phyloP scores from a whole-genome alignment of 2,797 vertebrate genomes.

The Erpetoichthys calabaricus region DNA sequence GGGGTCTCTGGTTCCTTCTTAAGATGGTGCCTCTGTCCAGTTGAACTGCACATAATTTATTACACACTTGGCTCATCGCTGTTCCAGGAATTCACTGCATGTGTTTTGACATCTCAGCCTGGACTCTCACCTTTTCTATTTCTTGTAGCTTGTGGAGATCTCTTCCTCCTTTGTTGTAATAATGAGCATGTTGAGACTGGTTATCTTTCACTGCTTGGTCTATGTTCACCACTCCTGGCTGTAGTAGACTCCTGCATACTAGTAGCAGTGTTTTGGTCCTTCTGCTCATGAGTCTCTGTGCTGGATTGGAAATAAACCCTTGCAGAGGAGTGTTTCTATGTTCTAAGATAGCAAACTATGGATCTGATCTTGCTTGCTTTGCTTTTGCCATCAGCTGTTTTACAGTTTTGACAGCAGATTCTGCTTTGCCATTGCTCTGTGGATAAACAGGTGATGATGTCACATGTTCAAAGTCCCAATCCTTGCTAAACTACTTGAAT shows the following conservation, averaged over 20 bases:
- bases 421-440: no score
- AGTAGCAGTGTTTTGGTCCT: slow-evolving; percentile 4
- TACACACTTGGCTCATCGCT: slow-evolving; percentile 4
- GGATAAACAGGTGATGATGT: background rate
- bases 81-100: slow-evolving; percentile 8
- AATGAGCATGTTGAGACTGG: slow-evolving; percentile 5
- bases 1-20: no score
- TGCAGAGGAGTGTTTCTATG: background rate
- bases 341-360: background rate
- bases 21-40: no score
- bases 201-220: slow-evolving; percentile 2
- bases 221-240: background rate
- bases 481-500: slow-evolving; percentile 1
- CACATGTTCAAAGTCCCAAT: background rate
- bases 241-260: background rate
- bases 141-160: slow-evolving; percentile 7
- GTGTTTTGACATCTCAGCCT: slow-evolving; percentile 3
- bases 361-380: background rate
- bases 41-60: background rate
- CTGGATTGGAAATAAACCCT: background rate
- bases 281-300: background rate
- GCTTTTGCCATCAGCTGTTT: background rate
- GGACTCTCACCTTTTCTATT: slow-evolving; percentile 12
- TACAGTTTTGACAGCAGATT: background rate
- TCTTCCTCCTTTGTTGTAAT: slow-evolving; percentile 12